A percentile compares a stretch with the other conserved stretches of the same genome.
These are phyloP conservation scores for Falcaria lacertinaria DNA, from an alignment of 2,888 invertebrate species.

Conservation along the genomic window DNA sequence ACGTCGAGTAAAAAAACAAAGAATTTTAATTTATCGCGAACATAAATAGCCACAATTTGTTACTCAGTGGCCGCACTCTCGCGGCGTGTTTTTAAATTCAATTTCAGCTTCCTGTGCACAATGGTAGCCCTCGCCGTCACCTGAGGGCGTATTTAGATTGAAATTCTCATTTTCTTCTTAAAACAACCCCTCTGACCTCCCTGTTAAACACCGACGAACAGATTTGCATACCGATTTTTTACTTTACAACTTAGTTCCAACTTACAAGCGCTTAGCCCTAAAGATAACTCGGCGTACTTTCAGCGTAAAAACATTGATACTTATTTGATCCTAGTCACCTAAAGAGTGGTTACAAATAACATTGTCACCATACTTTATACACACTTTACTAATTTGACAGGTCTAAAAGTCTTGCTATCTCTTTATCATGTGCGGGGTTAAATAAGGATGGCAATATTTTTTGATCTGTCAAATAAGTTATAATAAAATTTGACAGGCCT, in stretches of 20 bases:
- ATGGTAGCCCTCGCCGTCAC: constrained; percentile 41
- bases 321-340: too few relatives aligned
- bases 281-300: constrained; percentile 11
- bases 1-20: background rate
- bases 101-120: constrained; percentile 13
- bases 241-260: constrained; percentile 28
- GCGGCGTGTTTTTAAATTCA: constrained; percentile 16
- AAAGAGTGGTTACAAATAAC: too few relatives aligned
- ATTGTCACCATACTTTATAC: too few relatives aligned
- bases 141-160: constrained; percentile 71
- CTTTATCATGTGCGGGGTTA: too few relatives aligned
- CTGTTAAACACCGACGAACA: constrained; percentile 39
- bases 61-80: background rate
- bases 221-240: constrained; percentile 62
- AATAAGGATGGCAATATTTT: too few relatives aligned
- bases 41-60: background rate
- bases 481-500: too few relatives aligned
- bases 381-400: too few relatives aligned
- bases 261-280: constrained; percentile 21
- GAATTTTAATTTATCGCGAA: background rate
- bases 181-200: constrained; percentile 44
- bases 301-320: too few relatives aligned
- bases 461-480: too few relatives aligned
- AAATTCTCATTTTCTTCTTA: constrained; percentile 69
- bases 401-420: too few relatives aligned